Evolutionary conservation across 2,888 invertebrate species (phyloP), one percentile per base, ranked within the genome.

Genomic region (Tanypteryx hageni): DNA sequence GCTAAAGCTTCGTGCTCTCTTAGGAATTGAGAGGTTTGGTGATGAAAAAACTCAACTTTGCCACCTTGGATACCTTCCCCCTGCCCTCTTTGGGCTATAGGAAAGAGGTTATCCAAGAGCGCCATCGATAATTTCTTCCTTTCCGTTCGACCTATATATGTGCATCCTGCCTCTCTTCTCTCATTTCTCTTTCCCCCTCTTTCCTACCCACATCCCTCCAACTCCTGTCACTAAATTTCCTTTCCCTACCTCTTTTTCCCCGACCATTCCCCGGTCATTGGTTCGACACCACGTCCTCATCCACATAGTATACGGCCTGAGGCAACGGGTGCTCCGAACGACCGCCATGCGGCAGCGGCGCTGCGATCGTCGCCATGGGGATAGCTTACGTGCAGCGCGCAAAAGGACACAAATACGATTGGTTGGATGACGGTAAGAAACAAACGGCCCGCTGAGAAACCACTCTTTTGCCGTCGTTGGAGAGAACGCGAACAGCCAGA

Each of bases 41-140:
- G 44, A 44, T 5, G 44, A 27, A 76, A 27, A 76, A 76, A 76
- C 13, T 76, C 18, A 18, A n/a, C 68, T n/a, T 76, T 27, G 76
- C 27, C 76, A 76, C 76, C 22, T 76, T 76, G 22, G 27, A 22
- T 22, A 4, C 76, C 76, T 13, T 13, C 76, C 27, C 5, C 44
- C 44, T 44, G 44, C 1, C 44, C 44, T 44, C 44, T 44, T 44
- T 44, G 5, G 44, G 44, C 44, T 5, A 44, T 44, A 44, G 44
- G 44, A 44, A 44, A 44, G 76, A 27, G 76, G 27, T 76, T 22
- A 76, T 76, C 76, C 76, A 10, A 76, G 44, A 44, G 76, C 18
- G 76, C 27, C 76, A 76, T 76, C 76, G 27, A 76, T 76, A 76
- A 76, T 22, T 76, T 76, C 27, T 76, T 76, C 76, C 27, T 76